Conservation (phyloP, 2,797 vertebrate genomes). For the Ceryle rudis region DNA sequence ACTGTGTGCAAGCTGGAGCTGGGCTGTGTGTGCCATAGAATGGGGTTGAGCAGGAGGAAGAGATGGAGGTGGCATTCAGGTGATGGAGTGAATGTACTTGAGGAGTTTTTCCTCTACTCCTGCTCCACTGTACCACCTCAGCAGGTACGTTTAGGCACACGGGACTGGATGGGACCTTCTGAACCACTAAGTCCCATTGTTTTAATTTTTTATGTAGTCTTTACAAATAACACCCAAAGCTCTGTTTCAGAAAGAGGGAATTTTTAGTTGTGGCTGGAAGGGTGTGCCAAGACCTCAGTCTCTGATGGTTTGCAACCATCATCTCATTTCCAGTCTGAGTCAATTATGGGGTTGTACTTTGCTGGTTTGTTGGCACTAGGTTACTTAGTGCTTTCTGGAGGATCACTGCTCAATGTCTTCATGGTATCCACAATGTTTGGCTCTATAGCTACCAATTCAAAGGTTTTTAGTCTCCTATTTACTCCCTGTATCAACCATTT, state of each 20-base stretch:
- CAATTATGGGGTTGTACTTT: not conserved
- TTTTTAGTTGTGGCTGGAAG: not conserved
- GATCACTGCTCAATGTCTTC: not conserved
- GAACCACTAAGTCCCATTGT: not conserved
- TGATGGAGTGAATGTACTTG: not conserved
- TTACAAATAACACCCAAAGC: not conserved
- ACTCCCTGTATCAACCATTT: not conserved
- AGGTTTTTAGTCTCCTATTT: not conserved
- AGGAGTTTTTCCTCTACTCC: not conserved
- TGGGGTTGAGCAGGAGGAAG: not conserved
- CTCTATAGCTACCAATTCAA: not conserved
- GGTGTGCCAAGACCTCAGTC: not conserved
- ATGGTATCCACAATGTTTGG: fast-evolving
- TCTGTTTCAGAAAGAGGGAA: not conserved
- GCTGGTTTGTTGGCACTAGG: not conserved
- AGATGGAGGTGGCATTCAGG: not conserved
- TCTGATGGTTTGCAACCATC: not conserved
- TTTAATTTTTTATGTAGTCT: not conserved
- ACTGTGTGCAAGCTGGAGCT: not conserved
- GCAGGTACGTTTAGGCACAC: not conserved
- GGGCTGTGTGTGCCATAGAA: fast-evolving
- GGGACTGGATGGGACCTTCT: not conserved
- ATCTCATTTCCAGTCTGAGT: not conserved
- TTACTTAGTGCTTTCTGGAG: not conserved
- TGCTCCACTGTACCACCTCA: not conserved